Evolutionary conservation across 2,888 invertebrate genomes (phyloP), one percentile per base, ranked within the genome.

Genomic region (Oscheius myriophilus): DNA sequence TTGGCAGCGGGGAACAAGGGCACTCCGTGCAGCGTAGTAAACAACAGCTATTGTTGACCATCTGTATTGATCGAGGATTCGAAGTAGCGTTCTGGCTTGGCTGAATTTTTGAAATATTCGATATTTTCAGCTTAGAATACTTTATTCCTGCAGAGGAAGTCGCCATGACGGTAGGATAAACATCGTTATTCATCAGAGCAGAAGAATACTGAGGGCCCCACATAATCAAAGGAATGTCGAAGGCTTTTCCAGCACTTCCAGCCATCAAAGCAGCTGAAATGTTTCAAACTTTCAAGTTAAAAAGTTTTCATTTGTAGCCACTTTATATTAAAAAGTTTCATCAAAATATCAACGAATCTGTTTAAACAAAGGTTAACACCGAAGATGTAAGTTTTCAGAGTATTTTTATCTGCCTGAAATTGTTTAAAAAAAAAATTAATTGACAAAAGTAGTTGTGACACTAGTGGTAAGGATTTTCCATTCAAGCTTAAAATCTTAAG

Each of bases 41-140:
- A 83, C 65, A 46, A 82, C 54, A 14, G 82, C 79, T n/a, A 83
- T 74, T 52, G 82, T 80, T 9, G 66, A 69, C 82, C 82, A 83
- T 45, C 77, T 57, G 58, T 73, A 82, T 18, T 73, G 65, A 25
- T 63, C 55, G 45, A 83, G 18, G 54, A 83, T 51, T 39, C 73
- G 26, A 51, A 77, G 67, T 33, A 77, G 23, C 0, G 77, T 70
- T 21, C 64, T 64, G 1, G 77, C 77, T 64, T 77, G 74, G 41
- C 76, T 76, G 52, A 46, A 73, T 65, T 42, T 25, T 14, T 6
- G n/a, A 16, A n/a, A 25, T 54, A 7, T 26, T n/a, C 2, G 11
- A 39, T 39, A 9, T 23, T 59, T 26, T 23, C 9, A 11, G 1
- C n/a, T 7, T 4, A 2, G 11, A 14, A 16, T 18, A 55, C 58